Evolutionary conservation across 2,888 invertebrate species (phyloP).

Genomic region (Nymphalis c-album): DNA sequence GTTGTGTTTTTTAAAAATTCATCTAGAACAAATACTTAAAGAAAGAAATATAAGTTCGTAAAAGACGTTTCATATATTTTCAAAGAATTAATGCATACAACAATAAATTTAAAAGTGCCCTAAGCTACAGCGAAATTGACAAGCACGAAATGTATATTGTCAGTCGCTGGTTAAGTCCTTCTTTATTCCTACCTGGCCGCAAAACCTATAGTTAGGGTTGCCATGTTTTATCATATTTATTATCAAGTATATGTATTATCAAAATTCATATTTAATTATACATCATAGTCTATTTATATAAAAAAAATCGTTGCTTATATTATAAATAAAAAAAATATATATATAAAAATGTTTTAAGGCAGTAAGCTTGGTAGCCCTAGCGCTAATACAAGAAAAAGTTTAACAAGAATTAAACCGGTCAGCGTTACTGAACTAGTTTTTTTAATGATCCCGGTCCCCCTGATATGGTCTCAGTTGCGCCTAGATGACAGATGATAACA

Average conservation of each 20-base stretch:
- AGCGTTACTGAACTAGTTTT: conserved; percentile 59
- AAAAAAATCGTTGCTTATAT: too few relatives aligned
- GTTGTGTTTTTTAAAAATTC: too few relatives aligned
- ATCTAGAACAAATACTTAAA: background rate
- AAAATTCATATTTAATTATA: background rate
- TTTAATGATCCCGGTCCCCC: conserved; percentile 58
- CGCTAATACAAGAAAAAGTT: conserved; percentile 37
- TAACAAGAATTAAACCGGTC: conserved; percentile 45
- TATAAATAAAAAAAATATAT: background rate
- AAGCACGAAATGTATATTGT: conserved; percentile 16
- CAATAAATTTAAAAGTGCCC: conserved; percentile 9
- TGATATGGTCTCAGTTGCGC: conserved; percentile 52
- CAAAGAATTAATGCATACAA: conserved; percentile 2
- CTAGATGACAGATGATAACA: conserved; percentile 69
- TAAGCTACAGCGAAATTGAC: conserved; percentile 14
- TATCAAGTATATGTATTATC: background rate
- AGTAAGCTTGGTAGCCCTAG: conserved; percentile 2
- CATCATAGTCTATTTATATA: too few relatives aligned
- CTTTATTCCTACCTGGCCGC: background rate
- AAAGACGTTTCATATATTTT: background rate
- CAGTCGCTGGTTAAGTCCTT: conserved; percentile 6
- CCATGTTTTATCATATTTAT: background rate
- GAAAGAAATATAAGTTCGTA: background rate
- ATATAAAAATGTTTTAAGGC: background rate
- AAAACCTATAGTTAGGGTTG: background rate